A percentile compares a stretch with the other conserved stretches of the same genome.
phyloP scores from a whole-genome alignment of 2,797 vertebrate genomes.

The Halcyon leucocephala region DNA sequence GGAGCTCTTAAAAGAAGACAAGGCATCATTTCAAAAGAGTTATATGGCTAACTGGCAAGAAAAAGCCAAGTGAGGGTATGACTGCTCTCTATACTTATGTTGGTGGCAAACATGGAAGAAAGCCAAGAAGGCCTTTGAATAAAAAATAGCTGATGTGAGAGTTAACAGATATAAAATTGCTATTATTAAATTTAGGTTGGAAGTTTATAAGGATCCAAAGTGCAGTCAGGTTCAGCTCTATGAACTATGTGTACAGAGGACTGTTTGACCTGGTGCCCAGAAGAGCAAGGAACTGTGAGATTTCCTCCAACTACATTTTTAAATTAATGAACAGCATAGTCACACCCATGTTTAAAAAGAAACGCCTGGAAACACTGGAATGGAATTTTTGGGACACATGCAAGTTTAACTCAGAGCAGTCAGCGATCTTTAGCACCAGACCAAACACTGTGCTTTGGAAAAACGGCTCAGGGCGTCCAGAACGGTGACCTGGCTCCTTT shows the following conservation, averaged over 20 bases:
- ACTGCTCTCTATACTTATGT: background rate
- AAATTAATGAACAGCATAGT: background rate
- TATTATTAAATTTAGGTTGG: background rate
- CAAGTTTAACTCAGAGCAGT: background rate
- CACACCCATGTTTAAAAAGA: background rate
- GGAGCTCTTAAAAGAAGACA: background rate
- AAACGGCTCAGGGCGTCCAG: accelerated
- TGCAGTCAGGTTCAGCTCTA: background rate
- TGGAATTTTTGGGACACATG: accelerated
- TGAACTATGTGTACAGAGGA: accelerated
- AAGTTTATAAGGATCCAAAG: background rate
- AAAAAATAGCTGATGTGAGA: background rate
- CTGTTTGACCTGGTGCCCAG: background rate
- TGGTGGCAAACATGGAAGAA: background rate
- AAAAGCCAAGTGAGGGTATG: background rate
- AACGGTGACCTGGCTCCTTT: background rate
- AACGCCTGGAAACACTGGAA: accelerated
- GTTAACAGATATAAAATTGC: background rate
- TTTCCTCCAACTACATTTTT: accelerated
- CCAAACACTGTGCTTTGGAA: accelerated
- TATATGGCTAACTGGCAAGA: background rate
- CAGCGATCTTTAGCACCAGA: background rate
- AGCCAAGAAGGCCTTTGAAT: background rate
- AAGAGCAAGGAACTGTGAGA: background rate
- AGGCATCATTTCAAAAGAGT: background rate